Percentiles rank a stretch among this genome's conserved stretches.
Evolutionary conservation across 2,888 invertebrate genomes (phyloP).

Genomic region (Seira musarum): DNA sequence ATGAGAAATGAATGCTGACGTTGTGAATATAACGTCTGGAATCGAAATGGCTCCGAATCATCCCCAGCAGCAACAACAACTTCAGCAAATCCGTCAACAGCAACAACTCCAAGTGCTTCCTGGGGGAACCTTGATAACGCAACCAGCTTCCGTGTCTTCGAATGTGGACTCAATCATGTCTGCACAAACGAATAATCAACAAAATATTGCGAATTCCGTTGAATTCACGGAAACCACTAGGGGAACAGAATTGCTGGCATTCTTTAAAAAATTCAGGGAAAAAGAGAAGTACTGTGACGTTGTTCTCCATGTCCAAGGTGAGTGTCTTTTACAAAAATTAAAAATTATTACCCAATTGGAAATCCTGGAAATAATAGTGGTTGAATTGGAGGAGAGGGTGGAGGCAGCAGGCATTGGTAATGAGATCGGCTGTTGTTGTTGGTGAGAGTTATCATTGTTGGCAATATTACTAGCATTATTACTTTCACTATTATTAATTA

Average conservation of each 20-base stretch:
- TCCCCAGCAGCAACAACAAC: conserved; percentile 20
- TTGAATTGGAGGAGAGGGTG: no score
- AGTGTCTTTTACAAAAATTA: no score
- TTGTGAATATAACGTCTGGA: neutral
- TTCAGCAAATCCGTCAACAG: conserved; percentile 21
- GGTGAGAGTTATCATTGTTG: no score
- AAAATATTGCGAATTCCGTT: conserved; percentile 69
- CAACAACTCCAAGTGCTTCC: conserved; percentile 28
- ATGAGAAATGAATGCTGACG: conserved; percentile 1
- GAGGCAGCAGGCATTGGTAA: no score
- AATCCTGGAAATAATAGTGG: no score
- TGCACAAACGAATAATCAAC: conserved; percentile 6
- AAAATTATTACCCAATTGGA: no score
- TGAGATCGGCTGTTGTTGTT: no score
- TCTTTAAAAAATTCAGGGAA: conserved; percentile 74
- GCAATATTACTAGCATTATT: no score
- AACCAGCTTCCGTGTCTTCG: neutral
- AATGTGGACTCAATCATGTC: neutral
- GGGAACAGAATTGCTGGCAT: conserved; percentile 72
- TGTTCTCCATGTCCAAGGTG: conserved; percentile 77
- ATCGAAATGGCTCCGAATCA: conserved; percentile 7
- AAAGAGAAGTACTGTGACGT: conserved; percentile 78
- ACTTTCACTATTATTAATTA: no score
- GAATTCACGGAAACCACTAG: conserved; percentile 73
- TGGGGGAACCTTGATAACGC: conserved; percentile 34